A percentile compares a stretch with the other conserved stretches of the same genome.
Conservation (phyloP, 2,888 invertebrate species). For the Eremobia ochroleuca region DNA sequence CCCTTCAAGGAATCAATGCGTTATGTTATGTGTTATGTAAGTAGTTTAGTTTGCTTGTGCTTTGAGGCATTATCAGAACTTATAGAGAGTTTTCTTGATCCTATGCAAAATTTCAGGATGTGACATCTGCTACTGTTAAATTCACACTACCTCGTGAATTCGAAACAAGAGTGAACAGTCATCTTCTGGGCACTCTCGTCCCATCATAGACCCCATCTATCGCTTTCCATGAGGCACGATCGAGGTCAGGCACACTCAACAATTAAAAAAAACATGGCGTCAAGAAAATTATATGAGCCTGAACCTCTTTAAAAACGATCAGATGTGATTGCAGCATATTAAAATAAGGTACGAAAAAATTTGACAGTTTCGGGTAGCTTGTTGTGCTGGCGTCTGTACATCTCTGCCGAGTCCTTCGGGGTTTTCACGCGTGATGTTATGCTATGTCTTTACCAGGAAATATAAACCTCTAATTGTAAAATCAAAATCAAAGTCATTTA, state of each 20-base stretch:
- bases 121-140: neutral
- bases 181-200: too few species aligned
- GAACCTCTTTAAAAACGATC: neutral
- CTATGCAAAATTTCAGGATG: too few species aligned
- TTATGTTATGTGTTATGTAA: too few species aligned
- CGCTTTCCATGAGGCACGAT: too few species aligned
- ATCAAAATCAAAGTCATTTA: too few species aligned
- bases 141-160: neutral
- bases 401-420: neutral
- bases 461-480: neutral
- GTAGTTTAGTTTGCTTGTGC: neutral
- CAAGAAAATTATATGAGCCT: neutral
- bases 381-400: too few species aligned
- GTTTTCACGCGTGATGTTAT: neutral
- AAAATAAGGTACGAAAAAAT: too few species aligned
- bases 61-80: conserved; percentile 2
- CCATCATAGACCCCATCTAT: too few species aligned
- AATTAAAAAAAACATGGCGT: neutral
- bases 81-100: neutral
- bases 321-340: neutral
- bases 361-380: too few species aligned
- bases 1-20: too few species aligned
- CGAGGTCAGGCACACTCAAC: too few species aligned
- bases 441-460: neutral
- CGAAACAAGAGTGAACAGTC: too few species aligned